Conservation (phyloP, 2,797 vertebrate genomes). For the Sebastes iracundus region DNA sequence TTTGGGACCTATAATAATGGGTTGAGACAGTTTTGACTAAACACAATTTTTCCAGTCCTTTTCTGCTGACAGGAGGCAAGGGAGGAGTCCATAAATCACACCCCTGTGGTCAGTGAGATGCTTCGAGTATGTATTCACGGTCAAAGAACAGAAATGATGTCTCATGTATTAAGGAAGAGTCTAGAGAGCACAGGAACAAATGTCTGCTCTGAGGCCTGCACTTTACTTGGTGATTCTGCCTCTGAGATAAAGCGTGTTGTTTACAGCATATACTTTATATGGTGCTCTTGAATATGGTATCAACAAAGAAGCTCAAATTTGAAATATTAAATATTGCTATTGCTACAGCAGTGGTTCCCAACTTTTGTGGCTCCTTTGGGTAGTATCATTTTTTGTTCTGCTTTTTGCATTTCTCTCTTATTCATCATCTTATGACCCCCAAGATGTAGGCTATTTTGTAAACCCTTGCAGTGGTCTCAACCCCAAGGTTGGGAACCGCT, state of each 20-base stretch:
- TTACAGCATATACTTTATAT: neutral
- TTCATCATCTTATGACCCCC: too few relatives aligned
- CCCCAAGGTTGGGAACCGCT: too few relatives aligned
- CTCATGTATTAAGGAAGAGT: conserved; percentile 8
- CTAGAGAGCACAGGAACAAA: neutral
- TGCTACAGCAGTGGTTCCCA: neutral
- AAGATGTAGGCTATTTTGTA: neutral
- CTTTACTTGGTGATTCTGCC: neutral
- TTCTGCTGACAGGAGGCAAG: conserved; percentile 39
- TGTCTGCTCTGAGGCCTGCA: neutral
- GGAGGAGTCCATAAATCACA: conserved; percentile 53
- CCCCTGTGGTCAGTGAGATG: conserved; percentile 53
- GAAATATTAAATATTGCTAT: neutral
- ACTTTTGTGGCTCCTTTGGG: too few relatives aligned
- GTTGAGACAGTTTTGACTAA: conserved; percentile 18
- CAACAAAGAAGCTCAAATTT: neutral
- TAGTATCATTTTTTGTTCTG: too few relatives aligned
- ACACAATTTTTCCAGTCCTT: conserved; percentile 43
- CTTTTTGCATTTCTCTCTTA: too few relatives aligned
- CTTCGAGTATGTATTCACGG: conserved; percentile 34
- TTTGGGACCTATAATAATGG: conserved; percentile 44
- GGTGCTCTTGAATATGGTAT: neutral
- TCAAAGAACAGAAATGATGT: conserved; percentile 14
- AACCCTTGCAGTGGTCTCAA: neutral
- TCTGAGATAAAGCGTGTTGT: neutral